A percentile compares a stretch with the other conserved stretches of the same genome.
phyloP scores from a whole-genome alignment of 1,140 invertebrate species.

The Drosophila ohnishii region DNA sequence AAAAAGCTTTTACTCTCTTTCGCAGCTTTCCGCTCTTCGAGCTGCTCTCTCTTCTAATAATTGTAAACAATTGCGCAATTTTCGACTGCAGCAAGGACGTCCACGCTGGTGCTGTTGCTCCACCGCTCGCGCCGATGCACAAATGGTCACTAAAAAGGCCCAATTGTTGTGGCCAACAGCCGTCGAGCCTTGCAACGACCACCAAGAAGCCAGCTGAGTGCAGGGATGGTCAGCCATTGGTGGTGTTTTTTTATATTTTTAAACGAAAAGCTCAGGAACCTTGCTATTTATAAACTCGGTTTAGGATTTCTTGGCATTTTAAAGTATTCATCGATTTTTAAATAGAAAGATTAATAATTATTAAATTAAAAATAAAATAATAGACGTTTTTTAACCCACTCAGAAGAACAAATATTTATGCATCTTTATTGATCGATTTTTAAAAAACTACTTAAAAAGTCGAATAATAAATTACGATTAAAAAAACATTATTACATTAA shows the following conservation, averaged over 20 bases:
- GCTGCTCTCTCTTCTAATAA: constrained; percentile 14
- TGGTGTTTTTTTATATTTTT: constrained; percentile 14
- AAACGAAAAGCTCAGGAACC: constrained; percentile 1
- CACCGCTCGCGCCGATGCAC: constrained; percentile 53
- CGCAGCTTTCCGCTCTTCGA: constrained; percentile 31
- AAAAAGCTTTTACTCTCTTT: constrained; percentile 36
- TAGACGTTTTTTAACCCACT: constrained; percentile 65
- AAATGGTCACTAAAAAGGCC: constrained; percentile 58
- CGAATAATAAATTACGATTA: constrained; percentile 64
- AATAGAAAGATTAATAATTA: neutral
- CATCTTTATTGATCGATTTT: constrained; percentile 74
- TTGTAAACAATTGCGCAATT: constrained; percentile 67
- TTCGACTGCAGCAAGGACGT: constrained; percentile 32
- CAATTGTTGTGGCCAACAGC: constrained; percentile 50
- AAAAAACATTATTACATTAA: constrained; percentile 57
- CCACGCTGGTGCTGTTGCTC: constrained; percentile 40
- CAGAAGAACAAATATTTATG: constrained; percentile 81
- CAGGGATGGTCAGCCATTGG: constrained; percentile 1
- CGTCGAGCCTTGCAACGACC: constrained; percentile 23
- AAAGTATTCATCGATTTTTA: neutral
- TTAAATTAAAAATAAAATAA: neutral
- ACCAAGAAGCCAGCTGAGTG: constrained; percentile 21
- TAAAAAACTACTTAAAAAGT: constrained; percentile 74
- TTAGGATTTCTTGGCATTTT: no score
- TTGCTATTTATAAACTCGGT: neutral